Base-by-base conservation (phyloP, 2,113 vertebrate genomes). In the Pomatostomus ruficeps region DNA sequence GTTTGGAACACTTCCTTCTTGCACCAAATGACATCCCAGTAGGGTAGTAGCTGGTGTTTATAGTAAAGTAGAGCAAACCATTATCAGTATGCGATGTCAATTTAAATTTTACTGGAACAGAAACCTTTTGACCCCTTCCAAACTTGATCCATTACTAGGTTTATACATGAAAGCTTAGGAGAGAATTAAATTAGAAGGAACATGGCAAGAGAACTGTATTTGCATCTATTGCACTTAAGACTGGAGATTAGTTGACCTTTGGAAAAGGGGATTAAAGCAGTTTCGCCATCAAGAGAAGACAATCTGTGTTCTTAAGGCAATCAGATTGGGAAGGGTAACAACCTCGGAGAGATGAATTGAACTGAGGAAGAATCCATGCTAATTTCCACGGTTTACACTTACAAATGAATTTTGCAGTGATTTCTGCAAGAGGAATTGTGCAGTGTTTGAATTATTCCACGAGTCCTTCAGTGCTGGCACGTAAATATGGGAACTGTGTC, bases 141-240 rank as follows among this genome's bases (percentile, higher is more conserved):
- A 93, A 96, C 94, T 98, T 97, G 96, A 96, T 97, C 94, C 91
- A 96, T 97, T 97, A 97, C 96, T 96, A 88, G 75, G 92, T 96
- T 96, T 97, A 92, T 95, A 96, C 89, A 91, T 96, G 94, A 97
- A 95, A 95, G 95, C 94, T 93, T 92, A 96, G 92, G 92, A 94
- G 93, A 98, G 95, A 98, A 98, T 91, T 96, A 92, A 97, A 98
- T 98, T 97, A 97, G 95, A 96, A 95, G 94, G 93, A 97, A 97
- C 93, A 94, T 88, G 67, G 88, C 63, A 70, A 92, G 89, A 96
- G 83, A 97, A 89, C 91, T 91, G 92, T 93, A 96, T 98, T 97
- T 97, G 96, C 96, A 97, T 98, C 96, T 95, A 96, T 95, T 96
- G 89, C 96, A 96, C 97, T 98, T 97, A 97, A 96, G 94, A 96